Evolutionary conservation across 2,113 vertebrate species (phyloP), one percentile per base, ranked within the genome.

Genomic region (Microcebus griseorufus): DNA sequence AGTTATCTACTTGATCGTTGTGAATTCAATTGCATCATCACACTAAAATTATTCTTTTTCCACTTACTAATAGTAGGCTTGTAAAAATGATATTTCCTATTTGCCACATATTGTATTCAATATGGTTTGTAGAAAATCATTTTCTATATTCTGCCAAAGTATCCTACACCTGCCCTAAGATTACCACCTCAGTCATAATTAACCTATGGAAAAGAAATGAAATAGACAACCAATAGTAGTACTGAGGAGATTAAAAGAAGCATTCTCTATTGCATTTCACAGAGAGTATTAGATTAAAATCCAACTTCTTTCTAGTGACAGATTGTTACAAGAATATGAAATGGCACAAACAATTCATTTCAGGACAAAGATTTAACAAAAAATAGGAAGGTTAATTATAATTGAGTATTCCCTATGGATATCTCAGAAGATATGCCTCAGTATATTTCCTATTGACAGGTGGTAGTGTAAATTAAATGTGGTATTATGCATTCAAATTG

Each of bases 401-500:
- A 97, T 97, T 97, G 93, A 98, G 94, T 96, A 97, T 98, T 98
- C 97, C 97, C 97, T 97, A 96, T 94, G 89, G 98, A 98, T 98
- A 97, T 84, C 91, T 98, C 94, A 96, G 92, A 92, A 98, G 94
- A 95, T 97, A 85, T 10, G 42, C 97, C 93, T 98, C 97, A 97
- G 97, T 97, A 96, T 98, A 83, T 98, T 98, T 98, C 89, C 95
- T 98, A 97, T 98, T 99, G 98, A 98, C 98, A 99, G 98, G 98
- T 98, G 97, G 97, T 88, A 97, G 96, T 97, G 93, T 97, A 98
- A 99, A 98, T 98, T 98, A 98, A 99, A 98, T 92, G 84, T 88
- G 62, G 75, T 98, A 97, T 98, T 98, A 98, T 98, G 97, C 97
- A 99, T 98, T 98, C 97, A 98, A 98, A 98, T 98, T 98, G 97